Percentiles rank a stretch among this genome's conserved stretches.
These are phyloP conservation scores for Sebastolobus altivelis DNA, from an alignment of 2,797 vertebrate species.

Conservation along the genomic window DNA sequence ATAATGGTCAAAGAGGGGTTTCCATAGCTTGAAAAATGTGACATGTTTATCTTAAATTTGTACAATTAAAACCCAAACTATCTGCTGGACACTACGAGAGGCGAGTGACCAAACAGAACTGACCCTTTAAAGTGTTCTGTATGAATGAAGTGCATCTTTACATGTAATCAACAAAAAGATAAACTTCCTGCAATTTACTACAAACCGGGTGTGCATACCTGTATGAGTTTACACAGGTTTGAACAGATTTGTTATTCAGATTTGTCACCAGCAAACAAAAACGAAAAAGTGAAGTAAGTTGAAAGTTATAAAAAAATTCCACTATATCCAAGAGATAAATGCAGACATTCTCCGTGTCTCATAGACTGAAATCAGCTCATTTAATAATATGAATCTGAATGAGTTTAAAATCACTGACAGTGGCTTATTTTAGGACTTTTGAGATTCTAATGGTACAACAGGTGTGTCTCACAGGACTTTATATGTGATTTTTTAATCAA, in stretches of 20 bases:
- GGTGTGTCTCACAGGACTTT: no score
- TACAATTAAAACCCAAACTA: neutral
- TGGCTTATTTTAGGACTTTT: neutral
- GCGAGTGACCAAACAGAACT: neutral
- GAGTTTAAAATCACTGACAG: neutral
- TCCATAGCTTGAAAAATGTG: neutral
- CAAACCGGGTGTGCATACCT: neutral
- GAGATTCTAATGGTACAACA: neutral
- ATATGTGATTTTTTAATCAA: neutral
- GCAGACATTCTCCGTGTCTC: neutral
- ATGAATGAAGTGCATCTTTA: neutral
- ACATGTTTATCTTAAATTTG: neutral
- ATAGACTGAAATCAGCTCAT: neutral
- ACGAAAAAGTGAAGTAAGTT: neutral
- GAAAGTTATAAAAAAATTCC: no score
- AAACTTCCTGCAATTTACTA: neutral
- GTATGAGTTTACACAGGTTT: neutral
- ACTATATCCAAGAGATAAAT: neutral
- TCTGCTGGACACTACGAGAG: neutral
- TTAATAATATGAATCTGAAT: neutral
- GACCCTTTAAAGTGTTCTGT: neutral
- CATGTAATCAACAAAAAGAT: neutral
- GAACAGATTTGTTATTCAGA: neutral
- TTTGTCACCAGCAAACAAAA: neutral
- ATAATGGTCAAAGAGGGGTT: no score